A percentile compares a stretch with the other conserved stretches of the same genome.
These are phyloP conservation scores for Heliconius hermathena DNA, from an alignment of 1,140 invertebrate genomes.

Conservation along the genomic window DNA sequence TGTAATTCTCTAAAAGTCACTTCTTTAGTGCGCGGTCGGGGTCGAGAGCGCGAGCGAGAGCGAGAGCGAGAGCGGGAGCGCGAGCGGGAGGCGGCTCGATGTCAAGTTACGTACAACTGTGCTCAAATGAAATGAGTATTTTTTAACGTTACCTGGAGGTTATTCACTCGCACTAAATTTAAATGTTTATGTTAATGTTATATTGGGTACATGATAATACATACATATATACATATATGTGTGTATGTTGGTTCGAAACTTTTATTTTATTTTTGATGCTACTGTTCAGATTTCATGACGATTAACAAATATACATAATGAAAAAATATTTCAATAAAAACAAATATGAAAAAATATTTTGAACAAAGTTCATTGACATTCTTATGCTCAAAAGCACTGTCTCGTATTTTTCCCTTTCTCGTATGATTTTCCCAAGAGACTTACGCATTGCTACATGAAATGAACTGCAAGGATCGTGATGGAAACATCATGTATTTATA, in stretches of 20 bases:
- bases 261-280: neutral
- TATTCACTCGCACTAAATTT: slow-evolving; percentile 10
- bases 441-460: neutral
- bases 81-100: neutral
- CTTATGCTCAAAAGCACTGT: neutral
- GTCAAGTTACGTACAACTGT: neutral
- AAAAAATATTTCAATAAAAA: too few species aligned
- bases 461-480: neutral
- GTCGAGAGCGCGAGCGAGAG: too few species aligned
- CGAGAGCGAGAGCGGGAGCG: neutral
- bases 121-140: slow-evolving; percentile 4
- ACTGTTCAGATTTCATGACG: neutral
- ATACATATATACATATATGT: neutral
- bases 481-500: too few species aligned
- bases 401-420: slow-evolving; percentile 1
- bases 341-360: neutral
- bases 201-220: neutral
- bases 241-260: neutral
- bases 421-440: slow-evolving; percentile 13
- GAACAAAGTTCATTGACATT: neutral
- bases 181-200: slow-evolving; percentile 8
- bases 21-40: too few species aligned
- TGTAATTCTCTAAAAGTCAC: too few species aligned
- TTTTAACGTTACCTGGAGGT: slow-evolving; percentile 12
- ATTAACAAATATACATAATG: neutral